Evolutionary conservation across 2,888 invertebrate species (phyloP), one percentile per base, ranked within the genome.

Genomic region (Clanis bilineata): DNA sequence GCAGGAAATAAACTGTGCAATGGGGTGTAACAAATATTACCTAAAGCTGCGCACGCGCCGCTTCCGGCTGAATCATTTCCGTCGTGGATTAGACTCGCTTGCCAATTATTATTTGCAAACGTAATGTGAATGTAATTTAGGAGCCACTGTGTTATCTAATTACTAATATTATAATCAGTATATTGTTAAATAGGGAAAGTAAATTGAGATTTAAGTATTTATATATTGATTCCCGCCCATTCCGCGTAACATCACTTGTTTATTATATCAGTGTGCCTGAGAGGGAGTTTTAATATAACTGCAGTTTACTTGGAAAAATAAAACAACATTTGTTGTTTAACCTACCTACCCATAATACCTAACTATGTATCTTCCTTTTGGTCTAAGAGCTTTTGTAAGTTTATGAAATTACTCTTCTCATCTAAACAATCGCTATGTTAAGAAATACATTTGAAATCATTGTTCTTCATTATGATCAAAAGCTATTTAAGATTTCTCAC

Each of bases 21-120:
- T 80, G 71, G 72, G 69, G 71, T 79, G 79, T 67, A 75, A 77
- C 65, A 72, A 74, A 77, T 63, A 71, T 82, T 87, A 83, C 80
- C 81, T 83, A 82, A 81, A 79, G 63, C 71, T 76, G 28, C 32
- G 66, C 72, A 32, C 22, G 65, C 73, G 72, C 76, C 71, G 75
- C 80, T 87, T 87, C 87, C 86, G 84, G 72, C 60, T 62, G 57
- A 64, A 56, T 72, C 69, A 74, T 68, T 81, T 85, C 80, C 82
- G 83, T 69, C 72, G 71, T 74, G 64, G 71, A 83, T 85, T 86
- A 78, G 84, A 75, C 76, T 71, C 83, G 83, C 77, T 73, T 64
- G 59, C 71, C 67, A 73, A 71, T 79, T 64, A 58, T 60, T 59
- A 44, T 38, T 58, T 51, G 36, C 32, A 18, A 58, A 58, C 45